These are phyloP conservation scores for Pangasianodon gigas DNA, from an alignment of 2,113 vertebrate genomes.

Conservation along the genomic window DNA sequence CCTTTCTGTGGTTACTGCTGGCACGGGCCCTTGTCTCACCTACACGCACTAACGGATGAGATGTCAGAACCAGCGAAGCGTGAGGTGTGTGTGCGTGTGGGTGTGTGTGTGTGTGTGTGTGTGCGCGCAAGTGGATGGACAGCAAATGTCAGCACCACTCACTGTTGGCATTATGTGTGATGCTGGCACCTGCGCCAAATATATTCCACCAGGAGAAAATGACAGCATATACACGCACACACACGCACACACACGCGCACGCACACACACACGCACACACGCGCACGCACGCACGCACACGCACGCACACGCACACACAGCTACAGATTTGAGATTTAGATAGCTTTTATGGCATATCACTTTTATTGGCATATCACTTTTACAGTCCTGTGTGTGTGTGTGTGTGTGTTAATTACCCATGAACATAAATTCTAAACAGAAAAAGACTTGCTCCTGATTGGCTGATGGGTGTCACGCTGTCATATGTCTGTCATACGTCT, in stretches of 20 bases:
- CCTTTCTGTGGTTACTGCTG: conserved; percentile 27
- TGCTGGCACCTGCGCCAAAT: conserved; percentile 1
- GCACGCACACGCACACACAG: neutral
- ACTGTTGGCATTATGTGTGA: conserved; percentile 28
- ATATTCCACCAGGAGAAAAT: neutral
- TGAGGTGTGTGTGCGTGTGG: conserved; percentile 34
- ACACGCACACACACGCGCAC: conserved; percentile 29
- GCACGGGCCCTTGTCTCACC: conserved; percentile 40
- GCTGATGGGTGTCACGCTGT: too few species aligned
- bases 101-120: conserved; percentile 17
- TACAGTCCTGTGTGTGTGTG: too few species aligned
- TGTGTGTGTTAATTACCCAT: neutral
- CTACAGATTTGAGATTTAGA: too few species aligned
- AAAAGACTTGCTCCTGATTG: too few species aligned
- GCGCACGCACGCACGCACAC: conserved; percentile 29
- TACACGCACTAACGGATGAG: conserved; percentile 40
- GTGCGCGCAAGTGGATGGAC: conserved; percentile 18
- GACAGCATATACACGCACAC: conserved; percentile 1
- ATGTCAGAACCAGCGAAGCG: conserved; percentile 44
- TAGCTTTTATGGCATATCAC: neutral
- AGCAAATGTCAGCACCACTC: conserved; percentile 29
- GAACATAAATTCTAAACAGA: too few species aligned
- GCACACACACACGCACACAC: neutral
- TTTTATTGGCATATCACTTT: too few species aligned
- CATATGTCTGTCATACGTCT: neutral